Base-by-base conservation (phyloP, 2,797 vertebrate genomes). In the Hippocampus kuda region DNA sequence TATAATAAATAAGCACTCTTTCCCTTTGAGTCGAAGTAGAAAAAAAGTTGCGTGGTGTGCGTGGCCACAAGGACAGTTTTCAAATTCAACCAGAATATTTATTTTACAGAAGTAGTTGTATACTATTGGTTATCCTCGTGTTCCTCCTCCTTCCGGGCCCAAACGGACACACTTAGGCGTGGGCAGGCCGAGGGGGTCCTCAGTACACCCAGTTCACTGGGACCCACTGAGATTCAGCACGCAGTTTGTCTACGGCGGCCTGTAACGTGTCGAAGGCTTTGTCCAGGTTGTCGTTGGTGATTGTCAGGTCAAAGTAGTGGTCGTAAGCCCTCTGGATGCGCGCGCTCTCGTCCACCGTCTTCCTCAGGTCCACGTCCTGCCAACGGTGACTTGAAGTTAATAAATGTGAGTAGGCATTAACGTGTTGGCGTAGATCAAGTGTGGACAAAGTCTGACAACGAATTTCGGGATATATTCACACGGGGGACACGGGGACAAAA, bases 161-260 rank as follows among this genome's bases (percentile, higher is more conserved):
- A 77, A 68, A 67, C 13, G 65, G 27, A 9, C 30, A 30, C 44
- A 34, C 74, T 71, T 70, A 34, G 5, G 34, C 34, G 34, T 34
- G 34, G 5, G 34, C 34, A 34, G 34, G 1, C 34, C 34, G 34
- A 34, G 77, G 27, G 11, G 53, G 66, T 70, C 67, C 63, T 97
- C 91, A 99, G 75, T 98, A 99, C 54, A 99, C 96, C 97, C 97
- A 99, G 89, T 91, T 98, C 72, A 99, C 96, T 0, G 97, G 97
- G 71, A 99, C 96, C 97, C 97, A 99, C 89, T 99, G 97, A 0
- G 93, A 90, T 64, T 98, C 94, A 64, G 86, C 79, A 83, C 91
- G 89, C 86, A 99, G 90, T 79, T 91, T 92, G 84, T 97, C 94
- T 44, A 94, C 94, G 26, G 93, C 92, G 0, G 86, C 82, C 79